Evolutionary conservation across 2,797 vertebrate species (phyloP).

Genomic region (Luscinia megarhynchos): DNA sequence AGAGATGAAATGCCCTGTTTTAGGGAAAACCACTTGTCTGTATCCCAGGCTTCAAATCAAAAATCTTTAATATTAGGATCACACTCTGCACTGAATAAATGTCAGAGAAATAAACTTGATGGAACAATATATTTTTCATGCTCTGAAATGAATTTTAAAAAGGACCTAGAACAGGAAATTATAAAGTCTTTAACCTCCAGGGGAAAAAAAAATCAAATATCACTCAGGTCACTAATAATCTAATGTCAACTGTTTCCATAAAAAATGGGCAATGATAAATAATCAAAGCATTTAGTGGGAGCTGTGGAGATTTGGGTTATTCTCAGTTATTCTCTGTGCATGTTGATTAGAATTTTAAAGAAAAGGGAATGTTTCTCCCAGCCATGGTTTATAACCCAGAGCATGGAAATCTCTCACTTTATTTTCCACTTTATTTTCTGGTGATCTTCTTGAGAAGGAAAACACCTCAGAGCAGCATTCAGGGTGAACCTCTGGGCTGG

Average conservation of each 20-base stretch:
- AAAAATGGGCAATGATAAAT: background rate
- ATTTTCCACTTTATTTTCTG: background rate
- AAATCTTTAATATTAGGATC: constrained; percentile 5
- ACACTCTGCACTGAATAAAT: constrained; percentile 47
- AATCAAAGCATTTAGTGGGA: constrained; percentile 16
- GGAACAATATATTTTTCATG: constrained; percentile 43
- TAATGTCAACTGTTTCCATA: constrained; percentile 11
- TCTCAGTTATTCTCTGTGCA: background rate
- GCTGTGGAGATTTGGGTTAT: background rate
- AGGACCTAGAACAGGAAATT: background rate
- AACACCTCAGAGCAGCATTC: background rate
- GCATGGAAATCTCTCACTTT: background rate
- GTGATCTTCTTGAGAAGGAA: background rate
- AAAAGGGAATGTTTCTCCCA: background rate
- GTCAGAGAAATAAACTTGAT: constrained; percentile 42
- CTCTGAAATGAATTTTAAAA: constrained; percentile 41
- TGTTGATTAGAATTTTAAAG: constrained; percentile 17
- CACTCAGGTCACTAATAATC: constrained; percentile 26
- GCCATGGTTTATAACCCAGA: too few species aligned
- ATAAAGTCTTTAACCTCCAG: constrained; percentile 12
- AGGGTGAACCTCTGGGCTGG: background rate
- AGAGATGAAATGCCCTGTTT: background rate
- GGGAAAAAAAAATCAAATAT: constrained; percentile 11
- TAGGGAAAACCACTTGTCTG: background rate
- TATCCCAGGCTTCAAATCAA: background rate